Conservation (phyloP, 2,797 vertebrate genomes). For the Pseudocheirus occidentalis region DNA sequence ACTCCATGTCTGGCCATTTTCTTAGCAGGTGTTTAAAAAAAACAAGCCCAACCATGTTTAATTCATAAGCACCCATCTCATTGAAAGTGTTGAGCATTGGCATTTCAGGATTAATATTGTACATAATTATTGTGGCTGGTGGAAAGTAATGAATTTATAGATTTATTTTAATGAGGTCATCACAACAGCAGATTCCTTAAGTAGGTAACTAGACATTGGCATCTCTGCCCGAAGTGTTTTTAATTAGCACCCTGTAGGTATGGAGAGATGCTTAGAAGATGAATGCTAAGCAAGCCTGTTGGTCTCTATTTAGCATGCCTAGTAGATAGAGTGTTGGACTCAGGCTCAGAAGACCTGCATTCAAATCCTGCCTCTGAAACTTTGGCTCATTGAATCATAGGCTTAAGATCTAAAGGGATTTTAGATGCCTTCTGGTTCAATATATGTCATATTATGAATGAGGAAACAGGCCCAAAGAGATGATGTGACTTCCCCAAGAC, state of each 20-base stretch:
- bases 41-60: conserved; percentile 20
- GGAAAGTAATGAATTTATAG: conserved; percentile 47
- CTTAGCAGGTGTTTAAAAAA: conserved; percentile 63
- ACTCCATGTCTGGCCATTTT: conserved; percentile 22
- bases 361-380: background rate
- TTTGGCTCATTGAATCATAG: background rate
- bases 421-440: background rate
- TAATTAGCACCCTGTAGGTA: conserved; percentile 32
- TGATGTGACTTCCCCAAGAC: background rate
- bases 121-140: conserved; percentile 57
- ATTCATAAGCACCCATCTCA: conserved; percentile 63
- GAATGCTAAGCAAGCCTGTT: conserved; percentile 16
- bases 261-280: conserved; percentile 38
- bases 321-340: background rate
- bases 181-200: conserved; percentile 35
- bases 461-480: background rate
- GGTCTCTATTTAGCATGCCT: conserved; percentile 2
- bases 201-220: conserved; percentile 27
- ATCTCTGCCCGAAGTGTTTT: conserved; percentile 34
- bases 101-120: conserved; percentile 26
- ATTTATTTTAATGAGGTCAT: conserved; percentile 50
- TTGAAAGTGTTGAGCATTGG: conserved; percentile 41
- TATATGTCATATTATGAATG: background rate
- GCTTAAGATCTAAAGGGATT: background rate
- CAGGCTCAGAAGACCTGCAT: background rate